phyloP scores from a whole-genome alignment of 2,888 invertebrate genomes.

The Cylloceria caligata region DNA sequence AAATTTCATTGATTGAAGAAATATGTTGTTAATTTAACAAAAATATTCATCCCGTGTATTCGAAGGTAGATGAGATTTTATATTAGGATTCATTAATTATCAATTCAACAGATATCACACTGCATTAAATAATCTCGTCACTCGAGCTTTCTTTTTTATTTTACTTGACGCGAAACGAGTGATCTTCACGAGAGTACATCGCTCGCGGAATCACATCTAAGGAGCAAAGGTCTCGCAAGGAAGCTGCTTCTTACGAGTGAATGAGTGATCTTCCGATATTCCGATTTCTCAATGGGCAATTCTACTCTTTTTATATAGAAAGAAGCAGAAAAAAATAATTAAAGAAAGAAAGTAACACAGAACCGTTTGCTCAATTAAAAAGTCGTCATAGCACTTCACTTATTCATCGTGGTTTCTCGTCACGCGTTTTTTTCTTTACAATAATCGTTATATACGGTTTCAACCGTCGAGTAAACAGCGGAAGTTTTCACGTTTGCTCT shows the following conservation, averaged over 20 bases:
- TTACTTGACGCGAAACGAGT: background rate
- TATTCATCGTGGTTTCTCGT: conserved; percentile 56
- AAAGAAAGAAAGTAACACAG: background rate
- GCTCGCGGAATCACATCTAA: background rate
- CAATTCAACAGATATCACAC: background rate
- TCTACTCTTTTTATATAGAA: conserved; percentile 16
- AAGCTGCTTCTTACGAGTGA: conserved; percentile 5
- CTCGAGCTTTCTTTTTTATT: background rate
- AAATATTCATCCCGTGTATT: background rate
- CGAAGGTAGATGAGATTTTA: background rate
- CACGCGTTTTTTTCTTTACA: conserved; percentile 48
- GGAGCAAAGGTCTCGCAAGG: background rate
- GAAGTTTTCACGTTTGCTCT: background rate
- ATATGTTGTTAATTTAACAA: background rate
- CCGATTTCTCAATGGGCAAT: conserved; percentile 63
- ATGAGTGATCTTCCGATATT: conserved; percentile 54
- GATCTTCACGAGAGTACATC: conserved; percentile 4
- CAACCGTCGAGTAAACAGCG: conserved; percentile 42
- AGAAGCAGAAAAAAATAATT: background rate
- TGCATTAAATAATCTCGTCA: conserved; percentile 21
- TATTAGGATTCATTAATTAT: background rate
- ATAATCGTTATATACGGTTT: conserved; percentile 45
- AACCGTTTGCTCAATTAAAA: conserved; percentile 50
- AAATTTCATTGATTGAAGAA: background rate
- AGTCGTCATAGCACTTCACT: conserved; percentile 62